Evolutionary conservation across 2,797 vertebrate genomes (phyloP), one percentile per base, ranked within the genome.

Genomic region (Benthosema pterotum): DNA sequence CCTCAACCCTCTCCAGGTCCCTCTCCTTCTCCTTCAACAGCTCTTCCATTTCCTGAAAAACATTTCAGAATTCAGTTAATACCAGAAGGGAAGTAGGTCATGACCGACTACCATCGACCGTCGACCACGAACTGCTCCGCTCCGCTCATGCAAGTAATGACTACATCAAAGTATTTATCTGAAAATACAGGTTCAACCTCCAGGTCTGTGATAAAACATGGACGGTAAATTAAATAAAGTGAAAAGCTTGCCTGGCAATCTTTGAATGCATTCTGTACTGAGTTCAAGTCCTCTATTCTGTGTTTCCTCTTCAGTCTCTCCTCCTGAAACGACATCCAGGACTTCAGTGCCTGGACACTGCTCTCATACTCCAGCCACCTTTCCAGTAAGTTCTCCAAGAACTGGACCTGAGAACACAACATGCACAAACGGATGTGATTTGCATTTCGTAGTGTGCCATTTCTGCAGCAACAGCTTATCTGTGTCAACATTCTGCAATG

Each of bases 311-410:
- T 94, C 4, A 99, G 66, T 16, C 90, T 92, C 54, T 94, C 93
- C 78, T 98, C 95, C 81, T 99, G 97, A 11, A 78, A 79, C 64
- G 85, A 86, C 89, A 97, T 94, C 97, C 98, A 99, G 32, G 82
- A 85, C 92, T 94, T 95, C 52, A 99, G 79, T 57, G 83, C 86
- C 51, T 95, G 94, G 4, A 98, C 88, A 0, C 86, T 95, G 66
- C 90, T 95, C 91, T 98, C 97, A 75, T 97, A 97, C 67, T 97
- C 96, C 76, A 93, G 58, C 96, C 98, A 99, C 64, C 94, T 96
- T 75, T 96, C 95, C 71, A 98, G 72, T 38, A 98, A 88, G 68
- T 80, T 72, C 87, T 99, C 97, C 63, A 98, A 85, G 56, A 95
- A 62, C 82, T 96, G 96, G 52, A 98, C 95, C 98, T 99, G 64